Evolutionary conservation across 37 sponge, comb jelly and placozoan genomes (phyloP), one percentile per base, ranked within the genome.

Genomic region (Spongia lamella): DNA sequence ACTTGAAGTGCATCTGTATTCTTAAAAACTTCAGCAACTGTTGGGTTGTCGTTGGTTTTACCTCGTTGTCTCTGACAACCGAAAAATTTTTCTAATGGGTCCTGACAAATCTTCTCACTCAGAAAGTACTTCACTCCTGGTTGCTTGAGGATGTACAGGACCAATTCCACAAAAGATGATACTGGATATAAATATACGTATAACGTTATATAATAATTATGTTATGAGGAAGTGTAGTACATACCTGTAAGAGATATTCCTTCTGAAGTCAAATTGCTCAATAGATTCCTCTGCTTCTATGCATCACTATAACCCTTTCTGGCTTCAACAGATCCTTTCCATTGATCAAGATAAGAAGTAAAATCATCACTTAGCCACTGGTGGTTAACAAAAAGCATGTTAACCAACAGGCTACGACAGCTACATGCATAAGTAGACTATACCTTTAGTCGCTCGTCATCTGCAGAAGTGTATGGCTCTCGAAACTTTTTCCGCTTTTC

Each of bases 1-100:
- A 80, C 81, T 39, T 72, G 24, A 7, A 79, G 71, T 17, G 80
- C 80, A 47, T 79, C 72, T 29, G 71, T 80, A 37, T 80, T 80
- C 34, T 80, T 29, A 33, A 60, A 58, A 39, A 80, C 70, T 55
- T 80, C 81, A 62, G 70, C 22, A 52, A 80, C 81, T 24, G 52
- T 80, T 21, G 81, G 71, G 53, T 80, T 80, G 32, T 80, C 81
- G 64, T 61, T 58, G n/a, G 64, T 63, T 19, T 65, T 38, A n/a
- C 81, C 81, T 25, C 57, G 22, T 33, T 80, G 81, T 52, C 82
- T 15, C 37, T 81, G 82, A 47, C 38, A 66, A 27, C 82, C 73
- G 52, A 81, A 81, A 53, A 81, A 81, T 47, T 81, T 81, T 63
- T 81, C 73, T 3, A 81, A 40, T 2, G 66, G 73, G 29, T 81